Base-by-base conservation (phyloP, 53 echinoderm and acorn worm species). In the Stichopus horrens region DNA sequence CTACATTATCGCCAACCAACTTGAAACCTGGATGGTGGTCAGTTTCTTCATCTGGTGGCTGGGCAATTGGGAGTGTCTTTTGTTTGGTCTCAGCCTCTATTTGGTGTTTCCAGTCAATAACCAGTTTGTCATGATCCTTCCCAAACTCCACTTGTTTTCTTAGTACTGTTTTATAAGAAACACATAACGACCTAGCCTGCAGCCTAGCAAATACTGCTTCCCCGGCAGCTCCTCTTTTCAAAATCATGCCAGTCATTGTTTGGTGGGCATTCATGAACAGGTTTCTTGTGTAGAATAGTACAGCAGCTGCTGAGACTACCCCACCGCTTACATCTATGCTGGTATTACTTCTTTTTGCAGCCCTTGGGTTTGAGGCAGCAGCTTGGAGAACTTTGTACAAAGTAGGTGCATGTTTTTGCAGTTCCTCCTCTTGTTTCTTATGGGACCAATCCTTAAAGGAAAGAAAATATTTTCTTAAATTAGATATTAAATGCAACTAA, bases 1-100 rank as follows among this genome's bases (percentile, higher is more conserved):
- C 86, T 9, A 90, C 90, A 86, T 86, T 90, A 65, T 90, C 90
- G 5, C 76, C 90, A 9, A 86, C 86, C 52, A 90, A 14, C 9
- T 86, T 86, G 58, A 56, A 90, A 2, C 90, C 90, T n/a, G 86
- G 90, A 65, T 90, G 90, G 7, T 57, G 59, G 4, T 77, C 78
- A 14, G 9, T 52, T 37, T 77, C 6, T 60, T 9, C 7, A 21
- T 83, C 53, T 9, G 13, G 9, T 54, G 52, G 16, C 53, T 79
- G 53, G 9, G 52, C 55, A 11, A 53, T 79, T 13, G 4, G 58
- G 21, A 7, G 21, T 6, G 6, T 57, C 57, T 7, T 22, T 58
- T 7, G 8, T n/a, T 57, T 20, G 23, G 83, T 22, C 20, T 83
- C 60, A 3, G 8, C 10, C 20, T 83, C 83, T 83, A n/a, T 59